These are phyloP conservation scores for Cavia aperea DNA, from an alignment of 2,113 vertebrate genomes.

Conservation along the genomic window DNA sequence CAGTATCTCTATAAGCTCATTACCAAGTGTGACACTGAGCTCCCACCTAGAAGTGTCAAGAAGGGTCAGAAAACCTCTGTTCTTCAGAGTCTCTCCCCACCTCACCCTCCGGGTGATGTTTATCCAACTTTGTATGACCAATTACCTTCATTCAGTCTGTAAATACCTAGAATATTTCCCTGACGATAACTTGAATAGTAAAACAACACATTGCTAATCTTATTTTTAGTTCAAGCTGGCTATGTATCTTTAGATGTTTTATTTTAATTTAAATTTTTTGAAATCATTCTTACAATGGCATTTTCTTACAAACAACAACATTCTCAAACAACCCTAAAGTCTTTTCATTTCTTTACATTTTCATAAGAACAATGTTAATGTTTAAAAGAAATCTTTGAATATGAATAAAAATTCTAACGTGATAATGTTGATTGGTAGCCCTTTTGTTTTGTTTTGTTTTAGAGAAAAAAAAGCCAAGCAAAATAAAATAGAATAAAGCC, in stretches of 20 bases:
- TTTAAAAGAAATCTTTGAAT: background rate
- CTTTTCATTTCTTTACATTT: background rate
- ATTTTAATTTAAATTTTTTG: constrained; percentile 17
- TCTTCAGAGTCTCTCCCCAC: background rate
- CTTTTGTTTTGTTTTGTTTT: background rate
- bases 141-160: background rate
- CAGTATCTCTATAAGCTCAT: background rate
- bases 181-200: background rate
- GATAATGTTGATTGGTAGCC: background rate
- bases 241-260: background rate
- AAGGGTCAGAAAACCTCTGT: background rate
- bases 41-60: background rate
- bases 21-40: background rate
- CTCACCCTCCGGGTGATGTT: background rate
- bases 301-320: background rate
- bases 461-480: too few species aligned
- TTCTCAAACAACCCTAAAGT: background rate
- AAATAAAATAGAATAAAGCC: too few species aligned
- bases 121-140: background rate
- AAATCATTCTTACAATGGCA: background rate
- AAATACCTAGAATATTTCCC: background rate
- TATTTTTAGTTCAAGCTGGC: background rate
- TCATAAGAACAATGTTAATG: background rate
- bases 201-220: background rate
- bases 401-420: background rate